Evolutionary conservation across 2,888 invertebrate species (phyloP).

Genomic region (Eristalis intricaria): DNA sequence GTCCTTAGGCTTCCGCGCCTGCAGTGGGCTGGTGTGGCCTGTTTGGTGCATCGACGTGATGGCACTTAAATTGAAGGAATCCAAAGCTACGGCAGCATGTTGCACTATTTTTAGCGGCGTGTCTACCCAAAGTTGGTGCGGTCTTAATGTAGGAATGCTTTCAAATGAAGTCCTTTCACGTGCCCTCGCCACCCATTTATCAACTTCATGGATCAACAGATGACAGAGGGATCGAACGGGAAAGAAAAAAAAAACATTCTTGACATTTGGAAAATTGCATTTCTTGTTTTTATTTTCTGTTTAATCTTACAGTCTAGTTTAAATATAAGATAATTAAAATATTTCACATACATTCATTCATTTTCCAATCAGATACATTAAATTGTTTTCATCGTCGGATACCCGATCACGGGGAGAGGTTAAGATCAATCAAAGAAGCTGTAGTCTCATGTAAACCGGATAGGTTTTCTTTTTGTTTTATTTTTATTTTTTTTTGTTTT

Average conservation of each 20-base stretch:
- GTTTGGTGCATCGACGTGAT: slow-evolving; percentile 13
- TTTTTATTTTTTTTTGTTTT: background rate
- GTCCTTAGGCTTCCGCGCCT: background rate
- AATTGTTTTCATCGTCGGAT: slow-evolving; percentile 4
- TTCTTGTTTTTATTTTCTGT: slow-evolving; percentile 42
- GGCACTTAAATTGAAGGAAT: slow-evolving; percentile 18
- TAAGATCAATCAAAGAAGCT: slow-evolving; percentile 46
- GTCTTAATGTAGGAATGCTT: background rate
- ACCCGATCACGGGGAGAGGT: slow-evolving; percentile 35
- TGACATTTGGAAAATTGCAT: slow-evolving; percentile 47
- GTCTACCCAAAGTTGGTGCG: slow-evolving; percentile 25
- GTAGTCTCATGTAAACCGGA: slow-evolving; percentile 27
- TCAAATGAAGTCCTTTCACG: background rate
- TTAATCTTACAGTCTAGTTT: slow-evolving; percentile 49
- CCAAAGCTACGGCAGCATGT: slow-evolving; percentile 15
- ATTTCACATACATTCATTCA: slow-evolving; percentile 60
- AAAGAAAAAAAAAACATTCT: background rate
- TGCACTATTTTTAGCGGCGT: slow-evolving; percentile 54
- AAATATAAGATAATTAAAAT: slow-evolving; percentile 60
- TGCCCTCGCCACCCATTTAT: background rate
- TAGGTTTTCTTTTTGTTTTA: background rate
- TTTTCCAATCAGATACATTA: slow-evolving; percentile 12
- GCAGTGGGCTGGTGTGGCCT: background rate
- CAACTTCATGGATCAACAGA: background rate
- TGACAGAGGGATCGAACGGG: background rate